Evolutionary conservation across 2,888 invertebrate genomes (phyloP).

Genomic region (Cactoblastis cactorum): DNA sequence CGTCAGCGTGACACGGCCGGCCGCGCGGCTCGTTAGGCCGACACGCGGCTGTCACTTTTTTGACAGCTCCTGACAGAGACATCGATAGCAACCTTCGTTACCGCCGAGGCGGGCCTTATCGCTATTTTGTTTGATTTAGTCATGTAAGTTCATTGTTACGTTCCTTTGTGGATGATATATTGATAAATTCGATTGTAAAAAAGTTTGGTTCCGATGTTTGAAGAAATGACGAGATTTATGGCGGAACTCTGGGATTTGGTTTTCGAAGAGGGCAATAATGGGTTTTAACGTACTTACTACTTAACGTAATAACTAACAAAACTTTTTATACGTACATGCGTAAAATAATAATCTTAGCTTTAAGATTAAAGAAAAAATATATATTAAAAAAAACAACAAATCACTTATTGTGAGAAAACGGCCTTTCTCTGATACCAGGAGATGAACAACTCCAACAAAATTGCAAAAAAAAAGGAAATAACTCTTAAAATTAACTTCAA

Average conservation of each 20-base stretch:
- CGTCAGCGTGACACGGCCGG: conserved; percentile 53
- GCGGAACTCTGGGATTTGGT: neutral
- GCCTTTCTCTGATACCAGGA: no score
- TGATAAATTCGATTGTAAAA: conserved; percentile 34
- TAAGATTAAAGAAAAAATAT: no score
- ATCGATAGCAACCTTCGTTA: conserved; percentile 74
- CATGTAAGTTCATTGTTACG: conserved; percentile 67
- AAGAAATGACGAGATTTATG: neutral
- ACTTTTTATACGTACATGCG: no score
- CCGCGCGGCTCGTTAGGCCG: conserved; percentile 71
- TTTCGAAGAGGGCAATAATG: neutral
- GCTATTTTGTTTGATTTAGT: conserved; percentile 60
- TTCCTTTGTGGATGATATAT: conserved; percentile 42
- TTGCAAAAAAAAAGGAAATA: no score
- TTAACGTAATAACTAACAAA: no score
- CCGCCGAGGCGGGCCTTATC: conserved; percentile 69
- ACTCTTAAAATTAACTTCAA: no score
- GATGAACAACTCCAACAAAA: no score
- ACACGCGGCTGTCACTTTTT: conserved; percentile 75
- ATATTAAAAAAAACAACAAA: no score
- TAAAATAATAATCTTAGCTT: no score
- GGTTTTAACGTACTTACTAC: no score
- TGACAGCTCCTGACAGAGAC: conserved; percentile 79
- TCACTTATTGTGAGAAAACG: no score
- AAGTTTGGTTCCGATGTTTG: neutral